These are phyloP conservation scores for Marasmarcha lunaedactyla DNA, from an alignment of 2,888 invertebrate genomes.

Conservation along the genomic window DNA sequence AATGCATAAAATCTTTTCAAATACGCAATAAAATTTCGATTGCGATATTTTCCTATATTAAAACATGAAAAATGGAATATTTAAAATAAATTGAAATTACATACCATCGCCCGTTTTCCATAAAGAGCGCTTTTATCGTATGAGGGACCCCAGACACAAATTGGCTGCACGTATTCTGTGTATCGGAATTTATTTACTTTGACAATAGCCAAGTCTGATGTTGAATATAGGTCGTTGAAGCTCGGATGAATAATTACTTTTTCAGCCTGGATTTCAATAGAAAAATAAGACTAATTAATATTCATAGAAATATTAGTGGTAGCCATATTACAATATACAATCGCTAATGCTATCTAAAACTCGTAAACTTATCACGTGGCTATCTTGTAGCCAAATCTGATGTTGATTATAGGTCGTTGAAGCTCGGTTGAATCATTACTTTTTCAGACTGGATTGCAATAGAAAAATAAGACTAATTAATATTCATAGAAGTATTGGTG, in stretches of 20 bases:
- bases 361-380: too few relatives aligned
- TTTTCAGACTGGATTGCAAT: constrained; percentile 29
- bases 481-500: background rate
- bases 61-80: too few relatives aligned
- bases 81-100: constrained; percentile 7
- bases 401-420: constrained; percentile 28
- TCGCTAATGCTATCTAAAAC: too few relatives aligned
- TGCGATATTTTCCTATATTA: too few relatives aligned
- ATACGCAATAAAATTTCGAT: too few relatives aligned
- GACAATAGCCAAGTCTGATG: constrained; percentile 52
- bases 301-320: background rate
- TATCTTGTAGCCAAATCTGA: constrained; percentile 52
- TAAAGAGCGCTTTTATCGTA: constrained; percentile 41
- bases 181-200: constrained; percentile 35
- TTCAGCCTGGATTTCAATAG: constrained; percentile 27
- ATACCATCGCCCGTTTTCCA: constrained; percentile 44
- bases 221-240: constrained; percentile 29
- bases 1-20: too few relatives aligned
- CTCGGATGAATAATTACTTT: constrained; percentile 45
- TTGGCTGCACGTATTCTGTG: constrained; percentile 50
- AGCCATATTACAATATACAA: too few relatives aligned
- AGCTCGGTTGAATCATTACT: constrained; percentile 46
- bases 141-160: constrained; percentile 55
- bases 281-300: background rate
- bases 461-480: background rate